Conservation (phyloP, 2,797 vertebrate species). For the Molossus molossus region DNA sequence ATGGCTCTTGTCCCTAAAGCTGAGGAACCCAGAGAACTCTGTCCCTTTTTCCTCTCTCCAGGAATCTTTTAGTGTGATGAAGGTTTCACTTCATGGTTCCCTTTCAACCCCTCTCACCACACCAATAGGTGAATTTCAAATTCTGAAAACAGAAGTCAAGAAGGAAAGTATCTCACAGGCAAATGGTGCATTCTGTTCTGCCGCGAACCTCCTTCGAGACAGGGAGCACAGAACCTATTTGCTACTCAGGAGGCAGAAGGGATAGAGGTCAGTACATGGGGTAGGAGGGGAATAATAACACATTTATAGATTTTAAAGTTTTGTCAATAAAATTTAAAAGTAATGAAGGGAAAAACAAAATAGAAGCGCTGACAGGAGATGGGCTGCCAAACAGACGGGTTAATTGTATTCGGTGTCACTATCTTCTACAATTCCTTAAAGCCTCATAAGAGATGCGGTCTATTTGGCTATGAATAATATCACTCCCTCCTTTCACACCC, state of each 20-base stretch:
- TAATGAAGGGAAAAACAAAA: slow-evolving; percentile 31
- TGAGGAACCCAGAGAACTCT: background rate
- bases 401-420: slow-evolving; percentile 59
- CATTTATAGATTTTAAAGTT: background rate
- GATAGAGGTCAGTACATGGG: background rate
- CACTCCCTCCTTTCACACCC: background rate
- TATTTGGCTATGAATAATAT: background rate
- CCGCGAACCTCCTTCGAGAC: background rate
- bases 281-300: background rate
- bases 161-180: background rate
- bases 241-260: background rate
- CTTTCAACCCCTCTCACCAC: background rate
- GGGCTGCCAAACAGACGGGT: background rate
- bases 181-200: slow-evolving; percentile 28
- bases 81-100: slow-evolving; percentile 8
- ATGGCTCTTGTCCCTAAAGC: background rate
- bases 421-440: slow-evolving; percentile 8
- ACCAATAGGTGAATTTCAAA: background rate
- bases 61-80: slow-evolving; percentile 8
- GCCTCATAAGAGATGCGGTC: slow-evolving; percentile 30
- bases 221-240: background rate
- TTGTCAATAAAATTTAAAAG: slow-evolving; percentile 60
- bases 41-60: background rate
- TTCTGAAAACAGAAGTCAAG: slow-evolving; percentile 1
- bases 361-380: slow-evolving; percentile 33